Evolutionary conservation across 2,888 invertebrate genomes (phyloP), one percentile per base, ranked within the genome.

Genomic region (Brachyptera putata): DNA sequence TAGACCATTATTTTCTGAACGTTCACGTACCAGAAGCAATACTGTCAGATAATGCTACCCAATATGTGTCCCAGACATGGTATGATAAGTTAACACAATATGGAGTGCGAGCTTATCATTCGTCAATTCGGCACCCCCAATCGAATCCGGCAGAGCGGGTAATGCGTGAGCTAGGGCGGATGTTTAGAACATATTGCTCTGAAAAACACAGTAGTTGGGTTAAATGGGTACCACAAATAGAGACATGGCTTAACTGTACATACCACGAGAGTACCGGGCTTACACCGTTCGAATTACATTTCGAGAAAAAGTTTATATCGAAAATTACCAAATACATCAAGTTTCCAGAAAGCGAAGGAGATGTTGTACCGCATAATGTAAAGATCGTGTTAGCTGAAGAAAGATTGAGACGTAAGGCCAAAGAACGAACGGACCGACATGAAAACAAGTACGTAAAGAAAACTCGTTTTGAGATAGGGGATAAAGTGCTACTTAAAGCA

Each of bases 111-210:
- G 25, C 26, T 11, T 7, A 22, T n/a, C 25, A 7, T 16, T 22
- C 25, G 49, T 24, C 25, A 4, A 25, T 49, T 13, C 24, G 49
- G 13, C 49, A 49, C 16, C 49, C 49, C 16, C n/a, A 21, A 11
- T 14, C n/a, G 3, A 49, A 49, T 25, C 49, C 49, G n/a, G 25
- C 25, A 16, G 49, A 49, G n/a, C 24, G 49, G 4, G 49, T 49
- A 13, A 24, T 49, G 49, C 24, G 25, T 22, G 49, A 49, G 16
- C 11, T 49, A 49, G 49, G 24, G 24, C 24, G 49, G 4, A 49
- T 49, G 11, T 25, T 22, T 22, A 3, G 49, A 2, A 25, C 49
- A 11, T 49, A 25, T n/a, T 49, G 49, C 16, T 25, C 49, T 26
- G 49, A 49, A 7, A 24, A 16, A 14, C 49, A 49, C 25, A 49